These are phyloP conservation scores for Pelodiscus sinensis DNA, from an alignment of 2,113 vertebrate species.

Conservation along the genomic window DNA sequence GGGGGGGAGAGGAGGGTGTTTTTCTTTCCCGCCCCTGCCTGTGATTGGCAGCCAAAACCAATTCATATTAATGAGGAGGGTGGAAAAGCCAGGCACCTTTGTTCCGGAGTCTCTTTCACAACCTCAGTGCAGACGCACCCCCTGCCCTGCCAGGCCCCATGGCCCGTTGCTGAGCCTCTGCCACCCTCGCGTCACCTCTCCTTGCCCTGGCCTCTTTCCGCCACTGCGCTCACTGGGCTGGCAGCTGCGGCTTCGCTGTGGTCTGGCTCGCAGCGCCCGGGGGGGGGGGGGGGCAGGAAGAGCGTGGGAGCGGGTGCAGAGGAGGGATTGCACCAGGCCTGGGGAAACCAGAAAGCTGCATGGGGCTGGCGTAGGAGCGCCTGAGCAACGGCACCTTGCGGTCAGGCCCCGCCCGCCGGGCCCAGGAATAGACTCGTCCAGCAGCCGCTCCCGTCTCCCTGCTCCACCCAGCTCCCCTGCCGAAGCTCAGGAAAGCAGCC, in stretches of 20 bases:
- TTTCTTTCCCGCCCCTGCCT: background rate
- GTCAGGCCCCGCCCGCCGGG: background rate
- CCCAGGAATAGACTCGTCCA: background rate
- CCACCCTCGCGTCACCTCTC: background rate
- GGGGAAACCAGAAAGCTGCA: background rate
- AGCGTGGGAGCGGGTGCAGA: accelerated
- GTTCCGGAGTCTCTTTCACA: background rate
- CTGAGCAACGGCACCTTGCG: background rate
- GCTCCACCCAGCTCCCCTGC: background rate
- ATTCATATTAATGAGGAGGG: accelerated
- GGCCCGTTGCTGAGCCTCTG: background rate
- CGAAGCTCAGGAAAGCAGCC: background rate
- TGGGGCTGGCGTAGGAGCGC: background rate
- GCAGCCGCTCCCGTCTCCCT: background rate
- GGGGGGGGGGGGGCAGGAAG: background rate
- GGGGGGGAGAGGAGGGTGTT: accelerated
- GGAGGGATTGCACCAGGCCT: background rate
- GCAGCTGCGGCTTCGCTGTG: background rate
- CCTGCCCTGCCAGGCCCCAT: background rate
- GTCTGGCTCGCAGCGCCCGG: background rate
- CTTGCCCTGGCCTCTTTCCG: background rate
- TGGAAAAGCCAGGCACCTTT: background rate
- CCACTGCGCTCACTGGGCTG: background rate
- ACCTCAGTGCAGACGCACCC: background rate
- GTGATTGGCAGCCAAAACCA: background rate